Conservation (phyloP, 2,888 invertebrate genomes). For the Microctonus aethiopoides region DNA sequence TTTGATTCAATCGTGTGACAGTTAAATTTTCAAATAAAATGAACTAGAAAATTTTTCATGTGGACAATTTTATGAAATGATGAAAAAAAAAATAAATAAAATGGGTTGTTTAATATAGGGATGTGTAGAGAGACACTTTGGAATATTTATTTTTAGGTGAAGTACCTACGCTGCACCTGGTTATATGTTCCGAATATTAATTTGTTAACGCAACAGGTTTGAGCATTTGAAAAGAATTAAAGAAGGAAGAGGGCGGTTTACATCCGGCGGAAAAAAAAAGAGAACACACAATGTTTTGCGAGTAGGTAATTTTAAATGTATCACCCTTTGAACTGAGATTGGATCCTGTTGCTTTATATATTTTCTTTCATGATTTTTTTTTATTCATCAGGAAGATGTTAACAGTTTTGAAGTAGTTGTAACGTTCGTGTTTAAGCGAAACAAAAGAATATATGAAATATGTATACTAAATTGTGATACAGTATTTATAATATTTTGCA, state of each 20-base stretch:
- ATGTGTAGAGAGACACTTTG: no score
- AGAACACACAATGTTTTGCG: background rate
- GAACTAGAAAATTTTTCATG: no score
- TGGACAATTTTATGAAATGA: no score
- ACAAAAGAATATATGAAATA: background rate
- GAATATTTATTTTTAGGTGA: background rate
- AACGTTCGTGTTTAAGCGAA: background rate
- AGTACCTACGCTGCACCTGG: conserved; percentile 4
- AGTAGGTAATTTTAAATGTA: conserved; percentile 1
- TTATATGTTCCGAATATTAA: conserved; percentile 6
- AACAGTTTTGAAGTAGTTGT: background rate
- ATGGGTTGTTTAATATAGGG: no score
- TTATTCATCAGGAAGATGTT: background rate
- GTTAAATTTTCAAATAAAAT: no score
- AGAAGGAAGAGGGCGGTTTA: conserved; percentile 18
- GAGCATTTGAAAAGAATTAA: conserved; percentile 23
- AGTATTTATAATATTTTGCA: background rate
- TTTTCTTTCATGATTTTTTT: background rate
- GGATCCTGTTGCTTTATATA: background rate
- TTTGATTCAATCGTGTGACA: no score
- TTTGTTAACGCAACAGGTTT: conserved; percentile 4
- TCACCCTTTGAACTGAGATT: background rate
- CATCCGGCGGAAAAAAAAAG: conserved; percentile 19
- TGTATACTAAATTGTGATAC: background rate
- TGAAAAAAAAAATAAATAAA: no score